Evolutionary conservation across 1,140 invertebrate genomes (phyloP).

Genomic region (Macrostomum lignano): DNA sequence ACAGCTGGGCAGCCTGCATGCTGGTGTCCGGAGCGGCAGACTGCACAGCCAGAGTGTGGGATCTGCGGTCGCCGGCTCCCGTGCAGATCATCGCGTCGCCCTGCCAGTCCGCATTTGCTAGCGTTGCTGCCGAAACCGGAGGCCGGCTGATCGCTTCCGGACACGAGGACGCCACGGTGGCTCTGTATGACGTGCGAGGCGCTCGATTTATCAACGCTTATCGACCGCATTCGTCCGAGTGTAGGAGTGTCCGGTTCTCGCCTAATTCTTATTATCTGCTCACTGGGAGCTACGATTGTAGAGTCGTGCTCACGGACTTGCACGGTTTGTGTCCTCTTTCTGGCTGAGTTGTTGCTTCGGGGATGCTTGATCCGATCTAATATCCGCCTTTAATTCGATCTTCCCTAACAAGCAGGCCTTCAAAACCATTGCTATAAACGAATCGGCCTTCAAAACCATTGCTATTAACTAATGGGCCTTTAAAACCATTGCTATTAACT

Average conservation of each 20-base stretch:
- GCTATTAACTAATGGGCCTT: no score
- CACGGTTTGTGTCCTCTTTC: no score
- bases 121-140: slow-evolving; percentile 74
- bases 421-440: no score
- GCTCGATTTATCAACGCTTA: slow-evolving; percentile 67
- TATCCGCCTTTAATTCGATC: no score
- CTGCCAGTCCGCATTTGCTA: slow-evolving; percentile 67
- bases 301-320: slow-evolving; percentile 69
- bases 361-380: no score
- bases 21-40: slow-evolving; percentile 86
- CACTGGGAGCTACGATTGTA: slow-evolving; percentile 82
- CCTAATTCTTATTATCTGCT: slow-evolving; percentile 85
- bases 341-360: no score
- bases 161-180: slow-evolving; percentile 79
- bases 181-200: slow-evolving; percentile 72
- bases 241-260: slow-evolving; percentile 73
- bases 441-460: no score
- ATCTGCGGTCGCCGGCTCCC: slow-evolving; percentile 43
- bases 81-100: slow-evolving; percentile 31
- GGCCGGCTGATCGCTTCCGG: slow-evolving; percentile 71
- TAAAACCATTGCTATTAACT: no score
- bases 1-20: slow-evolving; percentile 86
- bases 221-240: slow-evolving; percentile 66
- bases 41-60: slow-evolving; percentile 85
- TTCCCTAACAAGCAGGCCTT: no score